A percentile compares a stretch with the other conserved stretches of the same genome.
These are phyloP conservation scores for Sminthurides aquaticus DNA, from an alignment of 2,888 invertebrate species.

Conservation along the genomic window DNA sequence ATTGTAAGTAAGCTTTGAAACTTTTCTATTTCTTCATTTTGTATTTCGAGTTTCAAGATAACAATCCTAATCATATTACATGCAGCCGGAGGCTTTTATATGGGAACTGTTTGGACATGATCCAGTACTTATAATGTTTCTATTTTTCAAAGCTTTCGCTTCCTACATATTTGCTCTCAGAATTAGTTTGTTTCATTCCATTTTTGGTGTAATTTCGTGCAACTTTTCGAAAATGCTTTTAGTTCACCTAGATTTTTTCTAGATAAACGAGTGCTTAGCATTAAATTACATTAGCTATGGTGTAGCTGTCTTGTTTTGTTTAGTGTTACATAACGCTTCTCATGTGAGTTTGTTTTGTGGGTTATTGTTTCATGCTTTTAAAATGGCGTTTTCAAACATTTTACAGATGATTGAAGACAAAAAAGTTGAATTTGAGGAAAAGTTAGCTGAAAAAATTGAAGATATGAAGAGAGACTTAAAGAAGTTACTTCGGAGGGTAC, in stretches of 20 bases:
- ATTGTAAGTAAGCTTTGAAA: constrained; percentile 44
- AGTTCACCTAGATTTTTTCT: too few species aligned
- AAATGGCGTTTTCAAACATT: background rate
- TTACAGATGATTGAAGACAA: constrained; percentile 63
- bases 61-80: too few species aligned
- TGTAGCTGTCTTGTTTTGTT: too few species aligned
- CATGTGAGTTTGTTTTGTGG: too few species aligned
- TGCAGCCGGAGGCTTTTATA: constrained; percentile 40
- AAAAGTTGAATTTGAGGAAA: constrained; percentile 78
- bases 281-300: too few species aligned
- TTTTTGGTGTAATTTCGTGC: too few species aligned
- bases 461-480: constrained; percentile 63
- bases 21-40: background rate
- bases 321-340: too few species aligned
- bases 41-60: background rate
- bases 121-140: constrained; percentile 28
- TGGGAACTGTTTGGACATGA: constrained; percentile 39
- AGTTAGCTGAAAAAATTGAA: constrained; percentile 60
- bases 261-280: too few species aligned
- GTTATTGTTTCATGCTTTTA: background rate
- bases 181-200: too few species aligned
- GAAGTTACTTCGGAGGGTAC: constrained; percentile 64
- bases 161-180: background rate
- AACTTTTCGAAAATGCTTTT: too few species aligned
- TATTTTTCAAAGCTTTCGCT: background rate